Evolutionary conservation across 2,888 invertebrate species (phyloP), one percentile per base, ranked within the genome.

Genomic region (Idaea aversata): DNA sequence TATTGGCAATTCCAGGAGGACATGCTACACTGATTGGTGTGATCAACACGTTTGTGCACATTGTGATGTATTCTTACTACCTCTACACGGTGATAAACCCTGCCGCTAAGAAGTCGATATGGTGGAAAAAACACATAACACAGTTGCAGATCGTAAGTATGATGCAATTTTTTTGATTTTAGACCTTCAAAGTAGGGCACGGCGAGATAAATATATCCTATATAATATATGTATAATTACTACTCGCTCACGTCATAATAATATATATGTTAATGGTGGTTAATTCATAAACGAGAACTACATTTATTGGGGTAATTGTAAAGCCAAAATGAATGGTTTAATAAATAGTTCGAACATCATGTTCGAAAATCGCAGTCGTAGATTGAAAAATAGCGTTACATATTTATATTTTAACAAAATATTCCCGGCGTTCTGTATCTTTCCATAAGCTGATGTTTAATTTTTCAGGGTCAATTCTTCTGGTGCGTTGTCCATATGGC

Each of bases 61-160:
- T 94, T 0, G 83, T 97, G 35, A 98, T 98, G 97, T 98, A 98
- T 80, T 89, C 92, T 0, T 97, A 98, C 83, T 98, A 98, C 82
- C 94, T 97, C 13, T 79, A 96, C 69, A 94, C 97, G 0, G 96
- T 97, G 0, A 88, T 95, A 66, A 94, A 96, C 60, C 96, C 96
- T 0, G 93, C 94, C 61, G 93, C 95, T 77, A 95, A 96, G 73
- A 91, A 95, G 67, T 95, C 95, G 64, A 83, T 96, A 0, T 96
- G 96, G 96, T 96, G 97, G 96, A 98, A 98, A 83, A 96, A 96
- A 72, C 94, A 97, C 78, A 95, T 98, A 68, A 98, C 98, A 0
- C 96, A 96, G 79, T 80, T 98, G 75, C 98, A 98, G 88, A 94
- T 98, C 82, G 94, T 95, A 87, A 90, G 93, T 86, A 62, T 7